Evolutionary conservation across 2,113 vertebrate species (phyloP).

Genomic region (Arothron firmamentum): DNA sequence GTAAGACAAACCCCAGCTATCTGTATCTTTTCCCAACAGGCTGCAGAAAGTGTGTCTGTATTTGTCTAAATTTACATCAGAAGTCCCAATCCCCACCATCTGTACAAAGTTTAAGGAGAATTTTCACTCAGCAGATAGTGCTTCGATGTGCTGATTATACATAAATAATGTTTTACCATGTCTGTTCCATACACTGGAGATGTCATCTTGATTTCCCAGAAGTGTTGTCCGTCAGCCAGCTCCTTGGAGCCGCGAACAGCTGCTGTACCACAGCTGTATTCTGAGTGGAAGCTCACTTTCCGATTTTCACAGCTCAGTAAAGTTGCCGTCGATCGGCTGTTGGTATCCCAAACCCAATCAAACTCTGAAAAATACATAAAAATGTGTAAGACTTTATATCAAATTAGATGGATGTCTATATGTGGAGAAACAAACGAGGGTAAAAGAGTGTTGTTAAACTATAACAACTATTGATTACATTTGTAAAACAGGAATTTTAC

Average conservation of each 20-base stretch:
- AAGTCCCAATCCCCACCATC: conserved; percentile 97
- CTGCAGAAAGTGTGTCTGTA: conserved; percentile 96
- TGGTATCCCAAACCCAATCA: conserved; percentile 93
- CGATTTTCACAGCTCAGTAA: conserved; percentile 90
- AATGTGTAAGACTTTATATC: neutral
- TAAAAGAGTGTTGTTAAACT: neutral
- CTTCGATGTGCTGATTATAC: neutral
- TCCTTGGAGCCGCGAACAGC: conserved; percentile 91
- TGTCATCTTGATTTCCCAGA: conserved; percentile 99
- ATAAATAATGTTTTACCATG: conserved; percentile 78
- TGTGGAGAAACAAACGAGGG: too few relatives aligned
- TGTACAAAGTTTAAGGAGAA: conserved; percentile 47
- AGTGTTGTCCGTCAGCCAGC: conserved; percentile 92
- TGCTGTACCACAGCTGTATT: conserved; percentile 94
- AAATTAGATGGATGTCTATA: neutral
- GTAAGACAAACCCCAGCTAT: conserved; percentile 98
- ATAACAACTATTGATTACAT: too few relatives aligned
- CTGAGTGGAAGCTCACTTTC: conserved; percentile 94
- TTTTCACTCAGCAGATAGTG: neutral
- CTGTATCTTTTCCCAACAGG: conserved; percentile 89
- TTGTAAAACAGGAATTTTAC: too few relatives aligned
- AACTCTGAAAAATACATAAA: conserved; percentile 79
- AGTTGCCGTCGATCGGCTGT: conserved; percentile 85
- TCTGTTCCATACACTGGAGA: conserved; percentile 96
- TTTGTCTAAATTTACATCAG: conserved; percentile 92